Conservation (phyloP, 1,140 invertebrate genomes). For the Homalodisca vitripennis region DNA sequence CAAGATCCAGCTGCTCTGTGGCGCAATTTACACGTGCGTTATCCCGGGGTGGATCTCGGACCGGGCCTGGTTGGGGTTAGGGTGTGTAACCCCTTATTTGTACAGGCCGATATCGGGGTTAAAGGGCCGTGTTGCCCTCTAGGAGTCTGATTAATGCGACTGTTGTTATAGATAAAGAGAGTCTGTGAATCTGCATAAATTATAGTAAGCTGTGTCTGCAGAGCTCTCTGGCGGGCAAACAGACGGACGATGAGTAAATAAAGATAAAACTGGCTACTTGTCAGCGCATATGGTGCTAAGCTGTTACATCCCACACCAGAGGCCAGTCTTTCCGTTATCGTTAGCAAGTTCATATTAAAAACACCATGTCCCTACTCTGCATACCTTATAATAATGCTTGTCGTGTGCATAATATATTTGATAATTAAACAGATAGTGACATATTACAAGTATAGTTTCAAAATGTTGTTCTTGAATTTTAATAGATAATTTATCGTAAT, state of each 20-base stretch:
- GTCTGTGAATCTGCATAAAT: conserved; percentile 21
- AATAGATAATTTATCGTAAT: too few relatives aligned
- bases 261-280: conserved; percentile 4
- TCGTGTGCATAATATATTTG: too few relatives aligned
- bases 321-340: too few relatives aligned
- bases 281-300: not conserved
- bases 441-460: too few relatives aligned
- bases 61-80: not conserved
- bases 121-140: not conserved
- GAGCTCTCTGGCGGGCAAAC: too few relatives aligned
- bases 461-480: too few relatives aligned
- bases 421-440: too few relatives aligned
- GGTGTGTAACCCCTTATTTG: conserved; percentile 1
- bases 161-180: conserved; percentile 22
- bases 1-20: conserved; percentile 10
- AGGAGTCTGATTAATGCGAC: conserved; percentile 4
- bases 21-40: conserved; percentile 21
- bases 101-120: conserved; percentile 2
- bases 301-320: not conserved
- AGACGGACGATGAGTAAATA: not conserved
- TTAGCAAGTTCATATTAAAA: too few relatives aligned
- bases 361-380: too few relatives aligned
- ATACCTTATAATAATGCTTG: too few relatives aligned
- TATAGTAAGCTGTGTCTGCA: conserved; percentile 15
- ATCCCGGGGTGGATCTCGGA: conserved; percentile 1